Evolutionary conservation across 2,888 invertebrate species (phyloP).

Genomic region (Drosophila flavopinicola): DNA sequence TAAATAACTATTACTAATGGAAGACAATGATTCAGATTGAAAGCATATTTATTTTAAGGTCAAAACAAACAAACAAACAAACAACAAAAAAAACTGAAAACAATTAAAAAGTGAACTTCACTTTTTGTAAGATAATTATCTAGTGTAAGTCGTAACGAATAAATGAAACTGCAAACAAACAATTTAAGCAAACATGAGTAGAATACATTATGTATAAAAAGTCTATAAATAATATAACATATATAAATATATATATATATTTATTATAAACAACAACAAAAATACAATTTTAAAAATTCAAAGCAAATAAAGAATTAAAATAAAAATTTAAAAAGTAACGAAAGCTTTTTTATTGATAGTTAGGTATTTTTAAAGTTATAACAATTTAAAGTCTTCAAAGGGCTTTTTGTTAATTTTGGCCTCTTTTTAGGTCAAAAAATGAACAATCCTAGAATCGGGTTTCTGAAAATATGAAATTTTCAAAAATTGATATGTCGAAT

Average conservation of each 20-base stretch:
- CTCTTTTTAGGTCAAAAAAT: no score
- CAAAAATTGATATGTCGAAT: no score
- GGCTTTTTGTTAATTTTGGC: no score
- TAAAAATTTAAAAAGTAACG: slow-evolving; percentile 24
- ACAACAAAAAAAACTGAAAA: slow-evolving; percentile 9
- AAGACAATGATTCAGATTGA: slow-evolving; percentile 67
- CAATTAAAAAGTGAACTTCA: slow-evolving; percentile 31
- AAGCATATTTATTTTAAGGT: slow-evolving; percentile 58
- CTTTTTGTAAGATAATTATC: slow-evolving; percentile 65
- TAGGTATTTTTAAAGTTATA: no score
- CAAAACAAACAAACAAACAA: slow-evolving; percentile 23
- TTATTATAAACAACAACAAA: slow-evolving; percentile 73
- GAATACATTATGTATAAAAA: slow-evolving; percentile 68
- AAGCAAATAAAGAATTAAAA: slow-evolving; percentile 61
- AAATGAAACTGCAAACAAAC: slow-evolving; percentile 60
- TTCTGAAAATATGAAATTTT: no score
- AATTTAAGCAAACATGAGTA: slow-evolving; percentile 62
- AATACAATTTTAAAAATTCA: slow-evolving; percentile 77
- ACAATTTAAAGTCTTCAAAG: no score
- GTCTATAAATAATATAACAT: slow-evolving; percentile 52
- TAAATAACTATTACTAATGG: slow-evolving; percentile 54
- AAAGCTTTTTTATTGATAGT: no score
- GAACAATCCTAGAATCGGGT: no score
- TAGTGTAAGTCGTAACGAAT: slow-evolving; percentile 58
- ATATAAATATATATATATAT: slow-evolving; percentile 63